A percentile compares a stretch with the other conserved stretches of the same genome.
Evolutionary conservation across 2,888 invertebrate genomes (phyloP).

Genomic region (Carterocephalus palaemon): DNA sequence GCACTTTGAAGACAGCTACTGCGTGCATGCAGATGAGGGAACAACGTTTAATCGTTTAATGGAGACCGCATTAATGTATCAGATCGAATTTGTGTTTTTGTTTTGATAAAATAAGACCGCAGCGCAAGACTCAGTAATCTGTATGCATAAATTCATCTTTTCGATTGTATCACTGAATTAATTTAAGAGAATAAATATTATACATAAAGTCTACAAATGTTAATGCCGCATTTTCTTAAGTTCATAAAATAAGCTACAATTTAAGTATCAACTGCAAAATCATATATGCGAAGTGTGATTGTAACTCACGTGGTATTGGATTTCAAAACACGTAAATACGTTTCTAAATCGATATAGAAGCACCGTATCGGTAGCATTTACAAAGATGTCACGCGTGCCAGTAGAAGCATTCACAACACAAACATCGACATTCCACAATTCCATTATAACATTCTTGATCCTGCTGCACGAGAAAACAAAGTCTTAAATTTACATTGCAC

Average conservation of each 20-base stretch:
- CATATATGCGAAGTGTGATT: too few species aligned
- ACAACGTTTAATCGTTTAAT: constrained; percentile 70
- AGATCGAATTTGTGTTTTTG: constrained; percentile 53
- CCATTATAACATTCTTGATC: constrained; percentile 50
- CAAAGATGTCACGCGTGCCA: constrained; percentile 48
- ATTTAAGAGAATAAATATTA: constrained; percentile 25
- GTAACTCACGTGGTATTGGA: background rate
- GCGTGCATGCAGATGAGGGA: constrained; percentile 69
- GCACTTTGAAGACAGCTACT: constrained; percentile 61
- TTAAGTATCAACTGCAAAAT: background rate
- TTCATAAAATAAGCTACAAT: constrained; percentile 11
- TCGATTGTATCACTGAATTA: constrained; percentile 31
- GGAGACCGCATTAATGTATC: constrained; percentile 68
- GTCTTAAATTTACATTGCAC: constrained; percentile 64
- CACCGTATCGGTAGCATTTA: constrained; percentile 42
- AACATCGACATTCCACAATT: constrained; percentile 48
- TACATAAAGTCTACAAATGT: constrained; percentile 9
- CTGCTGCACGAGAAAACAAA: constrained; percentile 57
- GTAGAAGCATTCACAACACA: constrained; percentile 50
- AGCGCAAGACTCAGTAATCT: constrained; percentile 23
- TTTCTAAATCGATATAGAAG: constrained; percentile 52
- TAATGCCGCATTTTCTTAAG: too few species aligned
- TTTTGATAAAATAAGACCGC: constrained; percentile 33
- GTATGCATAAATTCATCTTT: constrained; percentile 27
- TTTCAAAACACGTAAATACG: constrained; percentile 14